Conservation (phyloP, 2,113 vertebrate species). For the Nannobrachium achirus region DNA sequence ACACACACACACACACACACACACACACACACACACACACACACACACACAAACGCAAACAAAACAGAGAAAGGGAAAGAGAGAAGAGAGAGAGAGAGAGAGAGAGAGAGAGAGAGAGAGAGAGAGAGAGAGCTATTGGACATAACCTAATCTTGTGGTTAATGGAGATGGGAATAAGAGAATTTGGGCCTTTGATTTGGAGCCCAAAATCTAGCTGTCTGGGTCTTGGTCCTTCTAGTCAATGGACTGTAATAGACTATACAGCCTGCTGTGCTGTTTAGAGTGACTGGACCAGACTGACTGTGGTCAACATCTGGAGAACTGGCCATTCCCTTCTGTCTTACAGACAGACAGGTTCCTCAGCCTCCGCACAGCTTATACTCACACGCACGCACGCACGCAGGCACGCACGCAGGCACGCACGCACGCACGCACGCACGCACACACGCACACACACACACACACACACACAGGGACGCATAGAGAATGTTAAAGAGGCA, state of each 20-base stretch:
- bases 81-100: not conserved
- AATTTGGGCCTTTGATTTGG: slow-evolving; percentile 46
- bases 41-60: too few relatives aligned
- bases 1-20: too few relatives aligned
- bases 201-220: slow-evolving; percentile 44
- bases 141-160: slow-evolving; percentile 24
- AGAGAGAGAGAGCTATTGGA: slow-evolving; percentile 3
- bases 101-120: not conserved
- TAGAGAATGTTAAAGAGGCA: too few relatives aligned
- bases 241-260: slow-evolving; percentile 55
- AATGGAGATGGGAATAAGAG: slow-evolving; percentile 13
- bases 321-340: slow-evolving; percentile 28
- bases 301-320: slow-evolving; percentile 74
- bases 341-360: slow-evolving; percentile 24
- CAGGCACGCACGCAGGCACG: too few relatives aligned
- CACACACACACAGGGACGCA: not conserved
- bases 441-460: not conserved
- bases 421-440: too few relatives aligned
- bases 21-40: not conserved
- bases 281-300: slow-evolving; percentile 45
- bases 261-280: slow-evolving; percentile 50
- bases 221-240: slow-evolving; percentile 56
- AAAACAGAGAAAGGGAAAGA: too few relatives aligned
- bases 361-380: slow-evolving; percentile 14
- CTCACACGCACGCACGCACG: too few relatives aligned